Evolutionary conservation across 2,888 invertebrate species (phyloP).

Genomic region (Morinoia aosen): DNA sequence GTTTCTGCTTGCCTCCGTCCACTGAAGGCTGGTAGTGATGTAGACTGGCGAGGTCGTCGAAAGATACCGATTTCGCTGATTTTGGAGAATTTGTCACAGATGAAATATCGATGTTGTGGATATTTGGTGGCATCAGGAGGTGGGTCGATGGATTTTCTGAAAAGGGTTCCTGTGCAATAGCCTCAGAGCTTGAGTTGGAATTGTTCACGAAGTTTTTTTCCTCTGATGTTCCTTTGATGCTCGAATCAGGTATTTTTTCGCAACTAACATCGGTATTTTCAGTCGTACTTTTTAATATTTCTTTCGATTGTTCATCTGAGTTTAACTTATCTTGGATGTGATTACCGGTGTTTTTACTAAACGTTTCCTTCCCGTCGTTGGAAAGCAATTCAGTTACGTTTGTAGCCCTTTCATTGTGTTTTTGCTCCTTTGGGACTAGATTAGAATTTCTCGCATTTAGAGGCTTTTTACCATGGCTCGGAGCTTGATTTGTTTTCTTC

Average conservation of each 20-base stretch:
- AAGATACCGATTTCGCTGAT: neutral
- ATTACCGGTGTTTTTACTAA: neutral
- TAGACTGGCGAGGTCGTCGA: slow-evolving; percentile 20
- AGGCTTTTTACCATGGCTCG: neutral
- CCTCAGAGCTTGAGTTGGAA: neutral
- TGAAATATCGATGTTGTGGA: neutral
- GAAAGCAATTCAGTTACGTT: neutral
- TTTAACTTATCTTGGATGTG: neutral
- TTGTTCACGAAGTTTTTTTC: neutral
- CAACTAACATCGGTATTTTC: neutral
- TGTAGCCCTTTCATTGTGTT: neutral
- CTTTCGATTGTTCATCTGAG: neutral
- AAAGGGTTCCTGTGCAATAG: neutral
- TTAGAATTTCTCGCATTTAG: neutral
- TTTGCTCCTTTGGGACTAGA: neutral
- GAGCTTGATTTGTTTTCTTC: neutral
- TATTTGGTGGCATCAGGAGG: slow-evolving; percentile 34
- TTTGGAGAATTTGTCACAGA: neutral
- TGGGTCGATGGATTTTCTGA: neutral
- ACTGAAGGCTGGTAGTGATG: neutral
- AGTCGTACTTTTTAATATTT: neutral
- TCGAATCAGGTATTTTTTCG: neutral
- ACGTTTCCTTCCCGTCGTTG: neutral
- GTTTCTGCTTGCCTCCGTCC: neutral
- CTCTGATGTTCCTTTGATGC: neutral